Base-by-base conservation (phyloP, 2,113 vertebrate genomes). In the Channa maculata region DNA sequence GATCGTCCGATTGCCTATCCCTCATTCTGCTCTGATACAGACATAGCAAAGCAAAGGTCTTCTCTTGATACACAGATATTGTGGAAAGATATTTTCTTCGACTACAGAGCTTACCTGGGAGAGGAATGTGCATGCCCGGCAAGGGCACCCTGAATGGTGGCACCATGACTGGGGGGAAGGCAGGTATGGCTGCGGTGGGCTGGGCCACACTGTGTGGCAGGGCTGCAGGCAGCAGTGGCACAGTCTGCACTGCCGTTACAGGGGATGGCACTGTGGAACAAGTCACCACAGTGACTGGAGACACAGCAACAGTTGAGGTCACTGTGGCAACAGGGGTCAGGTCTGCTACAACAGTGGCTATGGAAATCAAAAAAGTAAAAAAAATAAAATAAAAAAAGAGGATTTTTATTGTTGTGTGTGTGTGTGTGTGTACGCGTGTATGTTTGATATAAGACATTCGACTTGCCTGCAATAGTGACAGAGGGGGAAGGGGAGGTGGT, bases 101-200 rank as follows among this genome's bases (percentile, higher is more conserved):
- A 41, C 8, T 54, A 34, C 6, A 5, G 9, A 54, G 86, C 91
- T 94, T 95, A 99, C 98, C 98, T 95, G 98, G 97, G 85, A 99
- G 95, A 79, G 98, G 97, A 93, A 99, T 99, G 94, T 98, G 98
- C 97, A 99, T 99, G 93, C 98, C 97, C 69, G 98, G 97, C 91
- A 99, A 93, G 85, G 98, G 98, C 89, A 99, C 97, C 92, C 98
- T 95, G 93, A 99, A 99, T 12, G 98, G 98, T 81, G 98, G 98
- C 92, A 99, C 98, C 97, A 99, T 98, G 88, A 99, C 96, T 50
- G 98, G 97, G 71, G 98, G 97, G 91, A 99, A 99, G 91, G 96
- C 95, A 90, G 96, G 94, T 82, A 99, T 96, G 90, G 96, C 92
- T 82, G 96, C 91, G 66, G 96, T 93, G 73, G 97, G 95, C 92